Percentiles rank a stretch among this genome's conserved stretches.
These are phyloP conservation scores for Chamaea fasciata DNA, from an alignment of 2,113 vertebrate genomes.

Conservation along the genomic window DNA sequence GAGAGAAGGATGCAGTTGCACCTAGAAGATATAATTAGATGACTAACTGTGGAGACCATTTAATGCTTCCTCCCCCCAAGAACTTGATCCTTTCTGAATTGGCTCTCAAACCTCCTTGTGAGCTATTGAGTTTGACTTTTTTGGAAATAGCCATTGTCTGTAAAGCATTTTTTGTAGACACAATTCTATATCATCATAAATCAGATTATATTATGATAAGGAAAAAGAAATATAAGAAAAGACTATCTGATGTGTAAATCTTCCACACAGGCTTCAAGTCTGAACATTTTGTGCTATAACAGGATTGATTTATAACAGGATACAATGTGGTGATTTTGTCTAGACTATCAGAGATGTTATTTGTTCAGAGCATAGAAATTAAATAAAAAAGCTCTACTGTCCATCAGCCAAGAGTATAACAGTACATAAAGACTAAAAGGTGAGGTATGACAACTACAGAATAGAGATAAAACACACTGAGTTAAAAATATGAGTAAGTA, in stretches of 20 bases:
- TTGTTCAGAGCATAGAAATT: not conserved
- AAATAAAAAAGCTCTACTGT: not conserved
- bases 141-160: not conserved
- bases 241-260: not conserved
- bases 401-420: not conserved
- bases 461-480: not conserved
- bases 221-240: not conserved
- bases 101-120: not conserved
- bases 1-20: not conserved
- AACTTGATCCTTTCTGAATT: not conserved
- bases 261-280: not conserved
- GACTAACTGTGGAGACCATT: not conserved
- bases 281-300: not conserved
- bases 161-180: not conserved
- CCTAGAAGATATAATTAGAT: not conserved
- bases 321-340: not conserved
- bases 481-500: not conserved
- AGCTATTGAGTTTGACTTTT: not conserved
- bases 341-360: not conserved
- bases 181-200: not conserved
- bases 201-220: not conserved
- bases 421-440: not conserved
- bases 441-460: not conserved
- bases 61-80: not conserved
- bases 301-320: not conserved